These are phyloP conservation scores for Zootermopsis nevadensis DNA, from an alignment of 2,888 invertebrate genomes.

Conservation along the genomic window DNA sequence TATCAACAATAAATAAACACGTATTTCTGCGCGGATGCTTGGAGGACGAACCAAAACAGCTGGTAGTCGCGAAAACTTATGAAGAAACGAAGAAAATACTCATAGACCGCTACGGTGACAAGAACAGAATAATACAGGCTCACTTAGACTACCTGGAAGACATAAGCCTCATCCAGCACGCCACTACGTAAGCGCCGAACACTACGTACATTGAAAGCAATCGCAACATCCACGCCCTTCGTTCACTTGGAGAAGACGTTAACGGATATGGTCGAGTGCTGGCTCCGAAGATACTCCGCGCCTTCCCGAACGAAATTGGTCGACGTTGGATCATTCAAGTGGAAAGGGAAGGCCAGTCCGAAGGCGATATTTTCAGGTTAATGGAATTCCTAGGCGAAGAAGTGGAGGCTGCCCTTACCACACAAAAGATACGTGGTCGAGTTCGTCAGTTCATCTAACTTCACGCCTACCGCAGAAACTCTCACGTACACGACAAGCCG, in stretches of 20 bases:
- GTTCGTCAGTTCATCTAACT: too few relatives aligned
- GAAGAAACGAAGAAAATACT: constrained; percentile 13
- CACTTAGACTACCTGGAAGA: neutral
- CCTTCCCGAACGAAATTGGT: neutral
- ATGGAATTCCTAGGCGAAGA: neutral
- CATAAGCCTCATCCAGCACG: neutral
- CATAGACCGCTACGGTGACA: neutral
- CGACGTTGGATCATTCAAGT: neutral
- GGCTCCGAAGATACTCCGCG: neutral
- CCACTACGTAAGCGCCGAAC: neutral
- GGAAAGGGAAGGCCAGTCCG: neutral
- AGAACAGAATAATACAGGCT: neutral
- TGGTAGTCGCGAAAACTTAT: neutral
- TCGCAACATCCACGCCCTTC: constrained; percentile 5
- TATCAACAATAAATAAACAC: neutral
- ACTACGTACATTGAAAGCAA: constrained; percentile 5
- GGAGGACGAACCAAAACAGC: neutral
- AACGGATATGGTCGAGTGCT: neutral
- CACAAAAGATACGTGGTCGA: neutral
- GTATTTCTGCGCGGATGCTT: neutral
- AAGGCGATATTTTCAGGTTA: neutral
- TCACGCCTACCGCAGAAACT: neutral
- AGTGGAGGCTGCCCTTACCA: neutral
- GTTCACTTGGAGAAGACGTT: constrained; percentile 44
- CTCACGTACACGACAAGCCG: neutral